A percentile compares a stretch with the other conserved stretches of the same genome.
Evolutionary conservation across 2,888 invertebrate species (phyloP).

Genomic region (Dasypolia templi): DNA sequence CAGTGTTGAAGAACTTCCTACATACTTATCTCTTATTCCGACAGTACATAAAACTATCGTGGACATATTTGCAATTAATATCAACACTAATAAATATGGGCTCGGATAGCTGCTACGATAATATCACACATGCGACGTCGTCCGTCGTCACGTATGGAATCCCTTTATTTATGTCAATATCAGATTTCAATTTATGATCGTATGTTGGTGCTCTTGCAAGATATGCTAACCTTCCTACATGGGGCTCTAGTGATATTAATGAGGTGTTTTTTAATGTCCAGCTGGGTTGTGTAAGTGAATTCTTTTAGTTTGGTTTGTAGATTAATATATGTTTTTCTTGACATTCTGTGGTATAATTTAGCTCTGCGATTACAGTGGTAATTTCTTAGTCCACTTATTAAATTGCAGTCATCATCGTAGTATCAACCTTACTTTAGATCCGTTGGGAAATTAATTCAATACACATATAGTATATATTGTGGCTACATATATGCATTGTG

Average conservation of each 20-base stretch:
- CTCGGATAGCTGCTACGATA: slow-evolving; percentile 74
- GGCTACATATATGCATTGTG: background rate
- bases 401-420: background rate
- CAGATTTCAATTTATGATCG: slow-evolving; percentile 84
- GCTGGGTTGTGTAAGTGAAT: slow-evolving; percentile 14
- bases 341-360: background rate
- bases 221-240: slow-evolving; percentile 63
- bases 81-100: slow-evolving; percentile 75
- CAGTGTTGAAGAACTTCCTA: no score
- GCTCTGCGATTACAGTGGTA: background rate
- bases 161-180: slow-evolving; percentile 85
- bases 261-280: slow-evolving; percentile 50
- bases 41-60: slow-evolving; percentile 62
- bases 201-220: slow-evolving; percentile 58
- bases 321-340: background rate
- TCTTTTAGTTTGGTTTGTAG: slow-evolving; percentile 3
- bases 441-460: background rate
- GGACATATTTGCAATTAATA: slow-evolving; percentile 76
- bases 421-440: background rate
- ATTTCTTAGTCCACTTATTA: background rate
- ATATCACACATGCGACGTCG: slow-evolving; percentile 77
- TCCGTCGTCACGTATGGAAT: slow-evolving; percentile 84
- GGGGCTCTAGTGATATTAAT: slow-evolving; percentile 58
- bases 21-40: no score
- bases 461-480: no score